Base-by-base conservation (phyloP, 2,888 invertebrate species). In the Autographa gamma region DNA sequence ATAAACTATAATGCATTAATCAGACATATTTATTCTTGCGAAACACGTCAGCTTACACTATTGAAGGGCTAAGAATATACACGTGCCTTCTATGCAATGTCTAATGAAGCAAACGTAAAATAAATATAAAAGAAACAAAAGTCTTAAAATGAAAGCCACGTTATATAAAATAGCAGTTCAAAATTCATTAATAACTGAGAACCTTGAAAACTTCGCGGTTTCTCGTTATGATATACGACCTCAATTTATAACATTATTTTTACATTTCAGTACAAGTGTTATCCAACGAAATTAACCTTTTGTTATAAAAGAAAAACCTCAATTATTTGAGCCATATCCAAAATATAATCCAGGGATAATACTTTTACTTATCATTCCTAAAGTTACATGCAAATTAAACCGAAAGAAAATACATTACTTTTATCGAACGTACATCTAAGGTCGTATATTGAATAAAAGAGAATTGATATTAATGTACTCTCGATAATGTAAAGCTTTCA, bases 121-220 rank as follows among this genome's bases (percentile, higher is more conserved):
- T 16, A 16, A 16, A 16, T 43, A n/a, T 6, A 0, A 0, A 8
- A n/a, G 48, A 48, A 48, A 48, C 48, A 6, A 19, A 13, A 25
- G 13, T 54, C 2, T 1, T 56, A 11, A 14, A 52, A 11, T 41
- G 63, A 63, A 66, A 43, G 31, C 19, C 4, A 5, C 4, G n/a
- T 52, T 18, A 18, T 52, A 18, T 54, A 70, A 77, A 78, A 79
- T 69, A 56, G 25, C 64, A 76, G 67, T 76, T 69, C 11, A n/a
- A 73, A 69, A 69, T 75, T 77, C 59, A 61, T 74, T 75, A 69
- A 76, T 75, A 74, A 80, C 80, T 76, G 69, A 73, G 60, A 59
- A 34, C 80, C 74, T 82, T 73, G 69, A 48, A 72, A 82, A 80
- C 71, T 74, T 82, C 61, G 38, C 63, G 58, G 60, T 73, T 64